Evolutionary conservation across 2,888 invertebrate genomes (phyloP), one percentile per base, ranked within the genome.

Genomic region (Cosmorhoe ocellata): DNA sequence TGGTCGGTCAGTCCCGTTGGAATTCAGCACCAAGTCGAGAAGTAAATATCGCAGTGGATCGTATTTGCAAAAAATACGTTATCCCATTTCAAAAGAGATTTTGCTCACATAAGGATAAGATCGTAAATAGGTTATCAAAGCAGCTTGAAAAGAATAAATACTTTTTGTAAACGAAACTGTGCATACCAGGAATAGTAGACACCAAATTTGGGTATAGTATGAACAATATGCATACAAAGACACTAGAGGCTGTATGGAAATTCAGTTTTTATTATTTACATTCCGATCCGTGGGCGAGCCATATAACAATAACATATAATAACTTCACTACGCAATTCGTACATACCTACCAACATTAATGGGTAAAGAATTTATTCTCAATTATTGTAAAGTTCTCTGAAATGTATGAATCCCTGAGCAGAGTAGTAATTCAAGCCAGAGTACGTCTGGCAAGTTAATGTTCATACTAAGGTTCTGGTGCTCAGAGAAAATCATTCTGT

Each of bases 301-400:
- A 67, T 70, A 46, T 43, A 68, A 76, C 73, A 76, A 75, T 76
- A 77, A 74, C 69, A 69, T 76, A 76, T 83, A 84, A 84, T 84
- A 81, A 85, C 84, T 84, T 84, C 81, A 84, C 82, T 81, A 78
- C 79, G 66, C 64, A 63, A 72, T 62, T 68, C 63, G 66, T 42
- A 51, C 36, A 46, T 51, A 37, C 41, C 40, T 51, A 31, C 36
- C 32, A 22, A 49, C 51, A 67, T 56, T 68, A 76, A 76, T 76
- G 76, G 81, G 57, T 71, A 75, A 76, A 67, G 81, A 78, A 83
- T 83, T 76, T 68, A 66, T 69, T 64, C 60, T 68, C 69, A 74
- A 77, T 80, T 73, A 81, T 72, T 69, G 63, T 56, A 42, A 46
- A 58, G 44, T 74, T 74, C 73, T 51, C 48, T 64, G 73, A 76